Conservation (phyloP, 2,113 vertebrate species). For the Centrocercus urophasianus region DNA sequence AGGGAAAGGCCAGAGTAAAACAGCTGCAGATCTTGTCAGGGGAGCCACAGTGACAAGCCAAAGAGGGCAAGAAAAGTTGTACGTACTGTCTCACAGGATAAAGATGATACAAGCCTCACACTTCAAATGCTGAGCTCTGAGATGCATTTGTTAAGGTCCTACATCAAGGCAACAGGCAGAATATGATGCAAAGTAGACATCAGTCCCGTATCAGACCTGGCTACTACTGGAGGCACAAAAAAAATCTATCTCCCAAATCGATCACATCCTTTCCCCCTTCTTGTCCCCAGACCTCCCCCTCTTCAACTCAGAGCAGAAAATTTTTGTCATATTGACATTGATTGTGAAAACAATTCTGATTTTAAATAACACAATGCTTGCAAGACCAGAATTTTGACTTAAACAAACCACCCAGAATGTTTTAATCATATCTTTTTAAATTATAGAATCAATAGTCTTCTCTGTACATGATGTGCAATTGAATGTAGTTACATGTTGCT, state of each 20-base stretch:
- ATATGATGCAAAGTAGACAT: background rate
- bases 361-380: background rate
- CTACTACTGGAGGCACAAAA: background rate
- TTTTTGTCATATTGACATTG: background rate
- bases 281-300: background rate
- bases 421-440: background rate
- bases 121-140: background rate
- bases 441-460: constrained; percentile 28
- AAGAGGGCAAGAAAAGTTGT: background rate
- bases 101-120: background rate
- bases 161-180: background rate
- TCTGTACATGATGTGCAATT: constrained; percentile 19
- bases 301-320: background rate
- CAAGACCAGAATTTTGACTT: background rate
- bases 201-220: background rate
- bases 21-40: background rate
- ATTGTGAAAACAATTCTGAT: background rate
- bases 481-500: constrained; percentile 46
- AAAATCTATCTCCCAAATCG: background rate
- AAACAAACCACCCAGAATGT: constrained; percentile 20
- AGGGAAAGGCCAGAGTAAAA: background rate
- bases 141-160: background rate
- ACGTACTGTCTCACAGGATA: background rate
- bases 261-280: background rate
- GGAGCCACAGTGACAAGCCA: background rate